Evolutionary conservation across 2,797 vertebrate species (phyloP), one percentile per base, ranked within the genome.

Genomic region (Hippopotamyrus pictus): DNA sequence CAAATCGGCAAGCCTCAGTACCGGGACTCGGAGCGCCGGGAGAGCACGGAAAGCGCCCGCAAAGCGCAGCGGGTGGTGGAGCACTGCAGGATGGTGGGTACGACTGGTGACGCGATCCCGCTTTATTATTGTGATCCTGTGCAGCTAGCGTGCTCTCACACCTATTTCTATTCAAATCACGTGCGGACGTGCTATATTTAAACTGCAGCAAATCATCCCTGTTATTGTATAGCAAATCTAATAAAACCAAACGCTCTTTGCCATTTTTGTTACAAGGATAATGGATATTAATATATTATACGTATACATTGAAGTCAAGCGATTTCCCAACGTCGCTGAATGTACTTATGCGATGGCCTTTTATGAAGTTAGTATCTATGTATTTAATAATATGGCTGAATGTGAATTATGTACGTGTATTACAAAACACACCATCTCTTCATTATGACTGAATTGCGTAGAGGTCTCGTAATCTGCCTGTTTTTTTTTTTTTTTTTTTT

Each of bases 21-120:
- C 94, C 93, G 96, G 94, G 97, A 97, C 91, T 90, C 95, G 90
- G 95, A 98, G 89, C 97, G 97, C 94, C 95, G 97, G 95, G 97
- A 97, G 95, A 98, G 98, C 95, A 96, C 95, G 89, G 97, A 98
- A 79, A 94, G 96, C 92, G 94, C 95, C 95, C 95, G 95, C 93
- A 97, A 95, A 95, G 97, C 94, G 92, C 97, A 97, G 92, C 94
- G 97, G 92, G 95, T 96, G 93, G 97, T 97, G 97, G 97, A 97
- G 91, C 97, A 98, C 97, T 98, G 98, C 97, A 99, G 97, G 95
- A 98, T 97, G 98, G 98, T 99, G 96, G 94, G 98, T 98, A 94
- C 90, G 89, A 44, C 37, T 17, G 91, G 88, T 88, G 91, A 90
- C 92, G 94, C 92, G 91, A 91, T 91, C 46, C 76, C 90, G 90